Percentiles rank a stretch among this genome's conserved stretches.
Evolutionary conservation across 2,797 vertebrate species (phyloP).

Genomic region (Euphonia xanthogaster): DNA sequence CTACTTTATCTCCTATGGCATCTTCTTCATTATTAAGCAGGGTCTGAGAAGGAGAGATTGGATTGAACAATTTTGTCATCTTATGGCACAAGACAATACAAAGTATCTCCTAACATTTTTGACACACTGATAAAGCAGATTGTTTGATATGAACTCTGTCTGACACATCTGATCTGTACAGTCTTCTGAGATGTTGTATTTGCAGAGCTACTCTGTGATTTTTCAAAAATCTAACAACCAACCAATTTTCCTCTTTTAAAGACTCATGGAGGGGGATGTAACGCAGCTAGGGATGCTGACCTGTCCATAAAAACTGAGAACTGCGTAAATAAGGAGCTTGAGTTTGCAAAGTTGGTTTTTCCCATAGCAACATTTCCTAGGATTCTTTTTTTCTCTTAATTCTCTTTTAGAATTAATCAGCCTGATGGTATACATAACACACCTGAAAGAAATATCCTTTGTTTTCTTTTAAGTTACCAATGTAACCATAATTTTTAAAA

Average conservation of each 20-base stretch:
- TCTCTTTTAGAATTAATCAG: not conserved
- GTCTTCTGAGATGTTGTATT: not conserved
- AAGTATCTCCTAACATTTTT: not conserved
- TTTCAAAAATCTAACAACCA: not conserved
- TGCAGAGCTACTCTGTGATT: not conserved
- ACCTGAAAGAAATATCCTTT: not conserved
- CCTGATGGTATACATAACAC: not conserved
- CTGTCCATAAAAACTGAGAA: not conserved
- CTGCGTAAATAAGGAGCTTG: not conserved
- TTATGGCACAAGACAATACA: not conserved
- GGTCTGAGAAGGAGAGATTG: not conserved
- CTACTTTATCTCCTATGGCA: constrained; percentile 29
- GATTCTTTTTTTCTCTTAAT: not conserved
- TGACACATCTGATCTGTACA: not conserved
- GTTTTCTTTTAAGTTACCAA: not conserved
- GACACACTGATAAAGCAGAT: not conserved
- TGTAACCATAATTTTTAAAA: not conserved
- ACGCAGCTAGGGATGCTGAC: not conserved
- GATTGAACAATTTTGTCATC: not conserved
- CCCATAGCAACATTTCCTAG: not conserved
- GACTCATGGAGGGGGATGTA: not conserved
- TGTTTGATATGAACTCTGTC: not conserved
- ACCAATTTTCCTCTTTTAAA: not conserved
- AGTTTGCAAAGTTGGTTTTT: not conserved
- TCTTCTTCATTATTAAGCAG: constrained; percentile 35